Conservation (phyloP, 2,888 invertebrate species). For the Acanthacorydalis orientalis region DNA sequence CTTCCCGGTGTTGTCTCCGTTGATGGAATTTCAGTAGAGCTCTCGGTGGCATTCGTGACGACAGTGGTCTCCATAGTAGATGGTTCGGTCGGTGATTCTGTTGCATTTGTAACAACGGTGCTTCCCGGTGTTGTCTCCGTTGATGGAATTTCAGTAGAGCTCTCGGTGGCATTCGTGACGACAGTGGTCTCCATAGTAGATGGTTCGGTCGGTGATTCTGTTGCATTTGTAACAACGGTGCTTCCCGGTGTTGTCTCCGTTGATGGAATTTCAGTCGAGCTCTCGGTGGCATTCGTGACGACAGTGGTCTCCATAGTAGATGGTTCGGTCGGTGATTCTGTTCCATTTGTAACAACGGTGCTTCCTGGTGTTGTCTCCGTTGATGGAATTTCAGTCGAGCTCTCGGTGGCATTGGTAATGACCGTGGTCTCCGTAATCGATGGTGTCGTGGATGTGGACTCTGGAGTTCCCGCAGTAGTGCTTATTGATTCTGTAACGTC, state of each 20-base stretch:
- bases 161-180: too few relatives aligned
- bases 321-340: background rate
- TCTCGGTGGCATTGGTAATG: too few relatives aligned
- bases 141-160: too few relatives aligned
- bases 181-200: too few relatives aligned
- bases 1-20: background rate
- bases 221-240: background rate
- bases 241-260: background rate
- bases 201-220: too few relatives aligned
- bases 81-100: background rate
- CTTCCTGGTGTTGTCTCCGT: background rate
- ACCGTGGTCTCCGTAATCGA: too few relatives aligned
- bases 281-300: background rate
- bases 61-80: background rate
- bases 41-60: background rate
- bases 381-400: too few relatives aligned
- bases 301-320: background rate
- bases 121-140: background rate
- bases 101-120: background rate
- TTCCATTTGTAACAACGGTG: background rate
- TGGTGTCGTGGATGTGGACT: too few relatives aligned
- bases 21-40: background rate
- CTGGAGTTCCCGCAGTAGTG: too few relatives aligned
- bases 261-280: too few relatives aligned
- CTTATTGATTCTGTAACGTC: too few relatives aligned